phyloP scores from a whole-genome alignment of 2,797 vertebrate genomes.

The Schizopygopsis malacanthus region DNA sequence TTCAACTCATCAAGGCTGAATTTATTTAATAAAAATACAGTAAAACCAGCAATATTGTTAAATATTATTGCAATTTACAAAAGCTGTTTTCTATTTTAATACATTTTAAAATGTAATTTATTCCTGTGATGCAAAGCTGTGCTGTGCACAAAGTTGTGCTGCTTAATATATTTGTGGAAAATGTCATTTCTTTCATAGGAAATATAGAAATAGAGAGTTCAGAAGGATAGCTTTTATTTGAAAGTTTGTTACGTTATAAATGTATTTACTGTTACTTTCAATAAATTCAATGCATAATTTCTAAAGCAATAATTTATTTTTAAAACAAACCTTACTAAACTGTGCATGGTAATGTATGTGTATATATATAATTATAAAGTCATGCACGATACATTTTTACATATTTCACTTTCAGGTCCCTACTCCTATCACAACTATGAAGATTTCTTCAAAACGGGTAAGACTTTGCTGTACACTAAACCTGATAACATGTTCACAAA shows the following conservation, averaged over 20 bases:
- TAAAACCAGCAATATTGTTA: neutral
- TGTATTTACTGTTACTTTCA: neutral
- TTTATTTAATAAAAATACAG: neutral
- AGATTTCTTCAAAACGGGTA: conserved; percentile 98
- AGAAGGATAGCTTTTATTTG: neutral
- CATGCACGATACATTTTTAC: neutral
- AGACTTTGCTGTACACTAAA: conserved; percentile 64
- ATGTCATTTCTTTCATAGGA: neutral
- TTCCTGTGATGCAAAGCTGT: neutral
- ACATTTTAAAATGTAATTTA: neutral
- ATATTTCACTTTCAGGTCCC: conserved; percentile 80
- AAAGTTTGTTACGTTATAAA: neutral
- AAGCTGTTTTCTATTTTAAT: neutral
- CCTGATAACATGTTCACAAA: conserved; percentile 42
- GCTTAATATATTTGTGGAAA: neutral
- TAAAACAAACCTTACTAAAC: neutral
- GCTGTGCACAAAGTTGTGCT: no score
- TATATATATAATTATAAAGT: neutral
- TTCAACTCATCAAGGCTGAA: neutral
- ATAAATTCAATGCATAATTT: neutral
- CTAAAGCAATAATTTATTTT: neutral
- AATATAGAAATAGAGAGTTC: neutral
- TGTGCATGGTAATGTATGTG: neutral
- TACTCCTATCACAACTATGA: conserved; percentile 94
- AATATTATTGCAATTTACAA: neutral